These are phyloP conservation scores for Mionectes olivaceus DNA, from an alignment of 2,797 vertebrate species.

Conservation along the genomic window DNA sequence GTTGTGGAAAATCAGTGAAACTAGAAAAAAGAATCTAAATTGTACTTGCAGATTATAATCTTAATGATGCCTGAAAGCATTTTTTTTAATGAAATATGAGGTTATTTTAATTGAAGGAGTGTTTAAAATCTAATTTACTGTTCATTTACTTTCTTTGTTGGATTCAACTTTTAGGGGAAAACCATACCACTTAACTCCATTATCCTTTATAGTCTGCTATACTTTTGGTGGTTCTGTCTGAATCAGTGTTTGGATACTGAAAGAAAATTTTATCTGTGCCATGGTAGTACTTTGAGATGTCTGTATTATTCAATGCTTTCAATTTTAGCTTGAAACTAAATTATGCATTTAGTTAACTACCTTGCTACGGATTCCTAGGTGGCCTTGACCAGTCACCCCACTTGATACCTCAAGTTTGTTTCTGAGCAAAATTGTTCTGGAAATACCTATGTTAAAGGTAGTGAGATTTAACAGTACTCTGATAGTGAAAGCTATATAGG, in stretches of 20 bases:
- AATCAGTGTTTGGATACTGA: background rate
- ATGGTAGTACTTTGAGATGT: background rate
- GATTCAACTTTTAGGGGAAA: constrained; percentile 21
- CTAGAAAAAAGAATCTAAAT: constrained; percentile 14
- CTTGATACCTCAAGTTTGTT: background rate
- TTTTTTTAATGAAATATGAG: constrained; percentile 10
- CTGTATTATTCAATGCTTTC: background rate
- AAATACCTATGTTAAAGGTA: background rate
- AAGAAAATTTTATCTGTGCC: background rate
- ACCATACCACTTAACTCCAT: background rate
- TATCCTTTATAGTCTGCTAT: background rate
- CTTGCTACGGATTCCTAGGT: background rate
- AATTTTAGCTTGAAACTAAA: background rate
- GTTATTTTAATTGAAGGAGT: constrained; percentile 43
- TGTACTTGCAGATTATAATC: background rate
- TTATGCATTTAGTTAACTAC: background rate
- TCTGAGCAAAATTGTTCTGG: background rate
- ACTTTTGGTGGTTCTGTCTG: background rate
- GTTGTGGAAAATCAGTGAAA: background rate
- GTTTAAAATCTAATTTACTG: background rate
- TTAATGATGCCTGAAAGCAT: constrained; percentile 26
- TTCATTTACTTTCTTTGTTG: constrained; percentile 2
- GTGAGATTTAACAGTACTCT: background rate
- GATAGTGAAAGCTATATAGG: background rate
- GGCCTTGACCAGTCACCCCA: background rate